Evolutionary conservation across 2,113 vertebrate genomes (phyloP).

Genomic region (Microcebus jonahi): DNA sequence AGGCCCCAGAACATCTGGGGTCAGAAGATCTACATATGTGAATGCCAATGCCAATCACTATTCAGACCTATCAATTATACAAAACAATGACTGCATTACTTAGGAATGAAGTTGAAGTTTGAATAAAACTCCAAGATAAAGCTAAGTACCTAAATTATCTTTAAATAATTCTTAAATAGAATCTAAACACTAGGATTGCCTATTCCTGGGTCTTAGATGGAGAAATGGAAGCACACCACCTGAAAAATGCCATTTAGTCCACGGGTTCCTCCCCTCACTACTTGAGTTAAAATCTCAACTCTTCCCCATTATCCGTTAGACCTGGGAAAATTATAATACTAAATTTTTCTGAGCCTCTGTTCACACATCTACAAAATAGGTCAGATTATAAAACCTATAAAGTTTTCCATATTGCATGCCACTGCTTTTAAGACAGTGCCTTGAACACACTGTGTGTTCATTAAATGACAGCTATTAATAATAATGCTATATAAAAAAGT

Average conservation of each 20-base stretch:
- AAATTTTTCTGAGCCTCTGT: neutral
- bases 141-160: neutral
- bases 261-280: neutral
- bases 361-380: neutral
- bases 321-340: neutral
- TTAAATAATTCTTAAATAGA: conserved; percentile 26
- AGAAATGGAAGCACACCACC: neutral
- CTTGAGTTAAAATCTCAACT: neutral
- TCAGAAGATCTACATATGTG: neutral
- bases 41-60: neutral
- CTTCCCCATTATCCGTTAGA: neutral
- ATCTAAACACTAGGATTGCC: neutral
- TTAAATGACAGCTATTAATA: neutral
- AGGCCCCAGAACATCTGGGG: neutral
- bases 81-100: neutral
- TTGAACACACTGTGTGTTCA: neutral
- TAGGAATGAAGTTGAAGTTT: neutral
- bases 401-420: neutral
- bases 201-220: neutral
- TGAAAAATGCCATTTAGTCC: conserved; percentile 5
- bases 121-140: neutral
- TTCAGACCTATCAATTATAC: neutral
- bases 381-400: neutral
- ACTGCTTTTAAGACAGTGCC: neutral
- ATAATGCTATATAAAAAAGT: neutral